Evolutionary conservation across 2,888 invertebrate species (phyloP).

Genomic region (Tipula lateralis): DNA sequence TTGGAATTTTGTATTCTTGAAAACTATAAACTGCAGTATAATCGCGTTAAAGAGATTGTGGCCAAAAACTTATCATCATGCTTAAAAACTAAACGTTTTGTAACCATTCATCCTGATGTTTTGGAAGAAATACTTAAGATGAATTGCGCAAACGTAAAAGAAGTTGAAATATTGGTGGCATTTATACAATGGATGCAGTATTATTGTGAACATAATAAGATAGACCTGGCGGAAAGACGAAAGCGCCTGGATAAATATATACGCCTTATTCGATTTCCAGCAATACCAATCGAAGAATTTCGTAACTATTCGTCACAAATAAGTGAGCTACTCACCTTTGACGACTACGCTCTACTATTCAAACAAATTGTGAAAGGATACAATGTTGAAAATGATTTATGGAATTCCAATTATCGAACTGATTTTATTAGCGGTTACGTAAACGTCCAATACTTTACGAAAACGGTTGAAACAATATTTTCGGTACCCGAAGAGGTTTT

Average conservation of each 20-base stretch:
- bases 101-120: neutral
- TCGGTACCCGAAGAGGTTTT: neutral
- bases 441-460: neutral
- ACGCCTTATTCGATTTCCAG: neutral
- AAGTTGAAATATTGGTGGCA: neutral
- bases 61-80: neutral
- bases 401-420: neutral
- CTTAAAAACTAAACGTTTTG: neutral
- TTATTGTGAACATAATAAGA: neutral
- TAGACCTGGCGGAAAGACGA: neutral
- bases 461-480: neutral
- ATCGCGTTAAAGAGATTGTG: neutral
- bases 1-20: neutral
- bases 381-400: neutral
- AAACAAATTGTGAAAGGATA: neutral
- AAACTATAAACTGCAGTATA: neutral
- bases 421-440: neutral
- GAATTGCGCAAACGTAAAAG: neutral
- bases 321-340: neutral
- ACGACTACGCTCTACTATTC: neutral
- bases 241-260: neutral
- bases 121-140: neutral
- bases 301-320: neutral
- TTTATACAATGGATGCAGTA: neutral
- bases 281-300: neutral